Evolutionary conservation across 2,797 vertebrate genomes (phyloP).

Genomic region (Acanthurus lineatus): DNA sequence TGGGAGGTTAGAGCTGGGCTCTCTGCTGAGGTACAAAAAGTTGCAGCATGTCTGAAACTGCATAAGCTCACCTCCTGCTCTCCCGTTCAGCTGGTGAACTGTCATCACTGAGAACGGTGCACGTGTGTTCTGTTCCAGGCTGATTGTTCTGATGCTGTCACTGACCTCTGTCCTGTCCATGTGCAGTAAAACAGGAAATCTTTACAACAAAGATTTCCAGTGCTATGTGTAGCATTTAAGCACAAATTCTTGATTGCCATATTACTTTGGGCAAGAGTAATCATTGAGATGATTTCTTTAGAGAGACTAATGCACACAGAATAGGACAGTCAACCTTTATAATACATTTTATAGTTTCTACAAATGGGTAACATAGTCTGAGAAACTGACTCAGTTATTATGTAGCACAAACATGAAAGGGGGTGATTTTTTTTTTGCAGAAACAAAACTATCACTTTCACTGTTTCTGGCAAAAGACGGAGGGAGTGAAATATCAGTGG

Average conservation of each 20-base stretch:
- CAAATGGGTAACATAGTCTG: neutral
- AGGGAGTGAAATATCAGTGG: constrained; percentile 21
- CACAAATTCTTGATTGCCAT: neutral
- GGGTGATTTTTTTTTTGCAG: neutral
- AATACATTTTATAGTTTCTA: neutral
- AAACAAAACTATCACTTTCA: neutral
- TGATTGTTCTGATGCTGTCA: constrained; percentile 14
- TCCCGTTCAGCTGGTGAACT: constrained; percentile 4
- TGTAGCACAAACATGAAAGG: neutral
- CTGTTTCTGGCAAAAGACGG: constrained; percentile 5
- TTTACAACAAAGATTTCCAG: neutral
- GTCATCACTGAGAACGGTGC: constrained; percentile 41
- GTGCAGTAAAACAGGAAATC: neutral
- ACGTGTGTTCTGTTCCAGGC: constrained; percentile 13
- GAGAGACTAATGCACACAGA: neutral
- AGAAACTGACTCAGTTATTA: neutral
- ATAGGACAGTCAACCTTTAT: neutral
- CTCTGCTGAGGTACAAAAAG: constrained; percentile 40
- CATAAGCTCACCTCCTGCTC: constrained; percentile 9
- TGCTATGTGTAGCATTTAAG: constrained; percentile 14
- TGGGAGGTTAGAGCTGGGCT: constrained; percentile 46
- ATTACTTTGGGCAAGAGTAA: neutral
- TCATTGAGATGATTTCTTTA: neutral
- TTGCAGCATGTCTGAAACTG: constrained; percentile 40
- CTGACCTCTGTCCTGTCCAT: constrained; percentile 28